Base-by-base conservation (phyloP, 2,888 invertebrate species). In the Sphecodes monilicornis region DNA sequence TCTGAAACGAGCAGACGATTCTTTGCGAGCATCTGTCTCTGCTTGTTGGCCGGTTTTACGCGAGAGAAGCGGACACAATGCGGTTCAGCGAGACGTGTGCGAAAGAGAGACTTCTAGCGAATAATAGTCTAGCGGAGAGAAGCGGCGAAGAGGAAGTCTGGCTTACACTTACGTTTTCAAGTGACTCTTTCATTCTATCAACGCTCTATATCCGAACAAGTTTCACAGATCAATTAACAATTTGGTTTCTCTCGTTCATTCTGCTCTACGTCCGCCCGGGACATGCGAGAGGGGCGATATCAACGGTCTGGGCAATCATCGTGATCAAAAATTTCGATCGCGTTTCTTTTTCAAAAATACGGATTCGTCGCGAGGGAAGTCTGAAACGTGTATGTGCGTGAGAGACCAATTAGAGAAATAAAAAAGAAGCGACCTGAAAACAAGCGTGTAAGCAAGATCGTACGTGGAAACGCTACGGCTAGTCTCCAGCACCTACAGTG, bases 1-100 rank as follows among this genome's bases (percentile, higher is more conserved):
- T 90, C 97, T 97, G 91, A 22, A 93, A 91, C 76, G 84, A 78
- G 39, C 84, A 76, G 71, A 71, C 22, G 16, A 16, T 73, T 57
- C 29, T 26, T 68, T 26, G 32, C 64, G 41, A 43, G 66, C 32
- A 26, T 54, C 71, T 77, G 29, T 80, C 60, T 43, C 43, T 54
- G 54, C 11, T 54, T 54, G 54, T 54, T n/a, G 4, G 11, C 22
- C 16, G 1, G 46, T 71, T 29, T 29, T 29, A n/a, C 11, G 11
- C 36, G 18, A 29, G 4, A 70, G 10, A 70, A 70, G 22, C 46
- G 32, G 10, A 26, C n/a, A n/a, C 36, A 18, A 50, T 72, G 71
- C 32, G 36, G 36, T 32, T 32, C 4, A 8, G 13, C 8, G 26
- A 43, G 1, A 36, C 5, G 39, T 39, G 5, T 54, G 22, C n/a